Evolutionary conservation across 2,888 invertebrate genomes (phyloP).

Genomic region (Graphium colonna): DNA sequence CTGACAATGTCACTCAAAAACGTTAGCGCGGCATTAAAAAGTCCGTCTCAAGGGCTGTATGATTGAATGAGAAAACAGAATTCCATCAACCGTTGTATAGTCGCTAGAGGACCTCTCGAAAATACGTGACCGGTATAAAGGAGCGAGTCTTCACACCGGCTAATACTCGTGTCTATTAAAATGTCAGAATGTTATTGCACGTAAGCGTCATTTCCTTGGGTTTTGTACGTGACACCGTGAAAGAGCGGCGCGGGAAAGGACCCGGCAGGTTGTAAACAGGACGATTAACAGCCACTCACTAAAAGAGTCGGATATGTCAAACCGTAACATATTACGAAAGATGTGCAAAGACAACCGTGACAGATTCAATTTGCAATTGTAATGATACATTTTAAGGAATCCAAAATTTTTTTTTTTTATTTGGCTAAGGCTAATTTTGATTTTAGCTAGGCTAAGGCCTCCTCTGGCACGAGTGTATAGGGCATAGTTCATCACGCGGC

Average conservation of each 20-base stretch:
- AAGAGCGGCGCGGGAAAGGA: conserved; percentile 55
- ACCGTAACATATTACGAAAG: conserved; percentile 36
- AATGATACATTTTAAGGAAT: too few relatives aligned
- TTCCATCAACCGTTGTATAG: conserved; percentile 49
- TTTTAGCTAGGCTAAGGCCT: too few relatives aligned
- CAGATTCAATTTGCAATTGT: not conserved
- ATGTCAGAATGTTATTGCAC: conserved; percentile 51
- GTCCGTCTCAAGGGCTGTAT: conserved; percentile 45
- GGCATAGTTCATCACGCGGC: too few relatives aligned
- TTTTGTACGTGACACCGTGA: conserved; percentile 66
- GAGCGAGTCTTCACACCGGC: conserved; percentile 40
- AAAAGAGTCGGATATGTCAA: conserved; percentile 41
- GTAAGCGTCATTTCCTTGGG: conserved; percentile 46
- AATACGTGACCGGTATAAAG: conserved; percentile 70
- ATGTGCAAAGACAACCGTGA: not conserved
- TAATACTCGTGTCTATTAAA: conserved; percentile 54
- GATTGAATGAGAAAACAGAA: conserved; percentile 68
- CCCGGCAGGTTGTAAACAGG: conserved; percentile 73
- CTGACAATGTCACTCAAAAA: conserved; percentile 4
- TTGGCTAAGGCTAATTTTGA: too few relatives aligned
- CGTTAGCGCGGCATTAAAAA: conserved; percentile 32
- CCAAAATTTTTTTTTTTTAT: too few relatives aligned
- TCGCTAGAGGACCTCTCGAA: conserved; percentile 64
- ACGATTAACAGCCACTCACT: conserved; percentile 62
- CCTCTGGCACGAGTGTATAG: too few relatives aligned